phyloP scores from a whole-genome alignment of 2,113 vertebrate species.

The Vimba vimba region DNA sequence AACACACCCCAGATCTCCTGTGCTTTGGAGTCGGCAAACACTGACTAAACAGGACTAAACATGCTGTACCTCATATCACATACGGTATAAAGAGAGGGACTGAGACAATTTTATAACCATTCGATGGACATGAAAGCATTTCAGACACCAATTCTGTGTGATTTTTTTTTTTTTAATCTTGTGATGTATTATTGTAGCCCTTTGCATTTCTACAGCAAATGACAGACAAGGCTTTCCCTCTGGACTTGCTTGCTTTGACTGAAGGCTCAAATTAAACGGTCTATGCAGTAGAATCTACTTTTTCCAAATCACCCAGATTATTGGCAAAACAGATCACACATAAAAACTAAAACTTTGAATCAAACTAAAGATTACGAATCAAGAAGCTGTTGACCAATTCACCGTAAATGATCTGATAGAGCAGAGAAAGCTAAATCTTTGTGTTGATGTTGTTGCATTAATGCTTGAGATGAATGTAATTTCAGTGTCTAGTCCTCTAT shows the following conservation, averaged over 20 bases:
- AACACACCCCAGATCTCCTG: background rate
- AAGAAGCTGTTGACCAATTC: background rate
- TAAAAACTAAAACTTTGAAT: too few species aligned
- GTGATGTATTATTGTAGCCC: background rate
- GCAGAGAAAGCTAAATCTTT: background rate
- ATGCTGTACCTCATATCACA: background rate
- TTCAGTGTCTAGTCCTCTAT: background rate
- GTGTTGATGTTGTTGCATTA: background rate
- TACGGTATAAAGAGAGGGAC: background rate
- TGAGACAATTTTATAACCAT: background rate
- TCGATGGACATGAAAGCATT: background rate
- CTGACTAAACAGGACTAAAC: background rate
- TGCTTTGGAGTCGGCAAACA: background rate
- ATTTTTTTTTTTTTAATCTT: background rate
- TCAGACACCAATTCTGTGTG: background rate
- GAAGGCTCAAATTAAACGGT: background rate
- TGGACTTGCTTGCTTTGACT: background rate
- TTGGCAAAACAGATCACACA: background rate
- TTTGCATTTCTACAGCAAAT: background rate
- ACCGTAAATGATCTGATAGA: background rate
- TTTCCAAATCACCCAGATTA: background rate
- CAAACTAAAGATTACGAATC: background rate
- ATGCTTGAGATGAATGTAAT: background rate
- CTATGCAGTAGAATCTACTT: background rate
- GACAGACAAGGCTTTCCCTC: background rate